These are phyloP conservation scores for Leptinotarsa peninsularis DNA, from an alignment of 2,888 invertebrate species.

Conservation along the genomic window DNA sequence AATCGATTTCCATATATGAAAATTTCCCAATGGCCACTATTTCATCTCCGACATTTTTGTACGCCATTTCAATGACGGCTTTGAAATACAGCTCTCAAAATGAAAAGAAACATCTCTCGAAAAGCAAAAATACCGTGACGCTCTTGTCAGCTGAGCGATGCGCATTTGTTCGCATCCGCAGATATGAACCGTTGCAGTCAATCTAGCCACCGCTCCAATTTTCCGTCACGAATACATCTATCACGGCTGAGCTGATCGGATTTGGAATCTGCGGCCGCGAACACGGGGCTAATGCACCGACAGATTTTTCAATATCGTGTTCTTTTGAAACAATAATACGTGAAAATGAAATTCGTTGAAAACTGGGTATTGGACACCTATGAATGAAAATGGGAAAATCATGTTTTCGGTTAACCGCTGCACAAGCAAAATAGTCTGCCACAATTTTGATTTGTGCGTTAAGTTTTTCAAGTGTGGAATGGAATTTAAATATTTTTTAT, in stretches of 20 bases:
- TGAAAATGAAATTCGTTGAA: not conserved
- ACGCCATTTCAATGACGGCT: not conserved
- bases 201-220: not conserved
- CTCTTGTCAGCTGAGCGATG: not conserved
- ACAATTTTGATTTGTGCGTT: no score
- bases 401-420: no score
- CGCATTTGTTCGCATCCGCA: not conserved
- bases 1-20: not conserved
- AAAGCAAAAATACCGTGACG: not conserved
- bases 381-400: not conserved
- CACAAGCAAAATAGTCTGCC: no score
- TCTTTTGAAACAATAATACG: not conserved
- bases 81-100: not conserved
- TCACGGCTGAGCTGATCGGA: not conserved
- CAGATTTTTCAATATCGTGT: not conserved
- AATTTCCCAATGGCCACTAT: not conserved
- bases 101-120: not conserved
- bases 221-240: not conserved
- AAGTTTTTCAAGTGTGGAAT: no score
- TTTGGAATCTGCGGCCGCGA: not conserved
- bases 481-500: no score
- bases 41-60: not conserved
- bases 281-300: not conserved
- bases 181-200: not conserved
- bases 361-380: not conserved